Conservation (phyloP, 2,113 vertebrate genomes). For the Ornithorhynchus anatinus region DNA sequence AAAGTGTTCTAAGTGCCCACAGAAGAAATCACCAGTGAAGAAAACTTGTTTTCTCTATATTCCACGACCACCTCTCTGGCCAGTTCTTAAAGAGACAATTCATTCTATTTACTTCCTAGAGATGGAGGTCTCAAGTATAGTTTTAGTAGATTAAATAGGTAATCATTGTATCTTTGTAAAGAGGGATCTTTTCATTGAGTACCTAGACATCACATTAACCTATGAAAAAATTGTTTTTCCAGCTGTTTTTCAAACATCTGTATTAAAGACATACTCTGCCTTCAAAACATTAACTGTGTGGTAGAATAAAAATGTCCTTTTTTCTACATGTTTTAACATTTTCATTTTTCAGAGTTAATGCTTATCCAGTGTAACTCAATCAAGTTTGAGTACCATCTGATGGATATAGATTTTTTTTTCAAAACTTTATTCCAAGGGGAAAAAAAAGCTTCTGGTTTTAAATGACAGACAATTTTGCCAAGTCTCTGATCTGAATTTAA, state of each 20-base stretch:
- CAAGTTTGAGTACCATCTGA: conserved; percentile 35
- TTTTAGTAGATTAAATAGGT: no score
- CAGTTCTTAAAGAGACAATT: no score
- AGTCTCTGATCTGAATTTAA: conserved; percentile 44
- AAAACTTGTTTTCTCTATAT: no score
- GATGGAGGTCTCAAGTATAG: no score
- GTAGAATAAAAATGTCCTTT: conserved; percentile 13
- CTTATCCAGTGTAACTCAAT: conserved; percentile 28
- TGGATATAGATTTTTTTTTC: conserved; percentile 42
- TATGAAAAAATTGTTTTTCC: background rate
- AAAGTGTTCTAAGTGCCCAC: no score
- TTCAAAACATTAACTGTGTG: conserved; percentile 2
- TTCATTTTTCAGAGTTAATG: conserved; percentile 33
- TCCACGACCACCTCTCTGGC: no score
- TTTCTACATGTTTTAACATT: conserved; percentile 28
- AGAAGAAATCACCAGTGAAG: no score
- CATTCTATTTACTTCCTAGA: no score
- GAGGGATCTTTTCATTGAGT: background rate
- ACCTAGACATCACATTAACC: background rate
- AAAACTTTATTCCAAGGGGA: conserved; percentile 33
- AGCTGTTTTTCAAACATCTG: conserved; percentile 6
- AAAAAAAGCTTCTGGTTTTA: conserved; percentile 58
- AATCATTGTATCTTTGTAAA: no score
- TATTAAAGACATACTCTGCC: conserved; percentile 19
- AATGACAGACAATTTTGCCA: conserved; percentile 46